Evolutionary conservation across 2,888 invertebrate species (phyloP).

Genomic region (Leucozona laternaria): DNA sequence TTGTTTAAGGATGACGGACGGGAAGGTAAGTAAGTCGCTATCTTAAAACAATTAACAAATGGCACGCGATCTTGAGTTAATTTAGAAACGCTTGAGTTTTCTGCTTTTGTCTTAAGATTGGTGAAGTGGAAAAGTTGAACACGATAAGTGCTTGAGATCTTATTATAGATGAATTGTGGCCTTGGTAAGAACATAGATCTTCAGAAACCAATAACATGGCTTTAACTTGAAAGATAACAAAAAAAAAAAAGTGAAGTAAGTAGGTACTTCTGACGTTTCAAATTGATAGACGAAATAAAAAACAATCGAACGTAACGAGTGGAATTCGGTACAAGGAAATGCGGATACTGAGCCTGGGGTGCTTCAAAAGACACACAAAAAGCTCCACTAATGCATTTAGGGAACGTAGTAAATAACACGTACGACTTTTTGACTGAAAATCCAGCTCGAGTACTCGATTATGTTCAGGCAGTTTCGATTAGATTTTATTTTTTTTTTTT

Average conservation of each 20-base stretch:
- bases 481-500: too few species aligned
- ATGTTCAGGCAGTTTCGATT: too few species aligned
- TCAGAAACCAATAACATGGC: neutral
- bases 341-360: too few species aligned
- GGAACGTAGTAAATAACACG: too few species aligned
- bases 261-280: too few species aligned
- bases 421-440: too few species aligned
- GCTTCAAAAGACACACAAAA: too few species aligned
- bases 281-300: too few species aligned
- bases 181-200: neutral
- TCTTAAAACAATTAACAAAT: slow-evolving; percentile 55
- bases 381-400: too few species aligned
- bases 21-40: slow-evolving; percentile 17
- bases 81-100: neutral
- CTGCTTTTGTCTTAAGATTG: neutral
- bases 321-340: too few species aligned
- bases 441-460: too few species aligned
- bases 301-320: too few species aligned
- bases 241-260: neutral
- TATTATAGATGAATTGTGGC: neutral
- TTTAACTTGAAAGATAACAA: neutral
- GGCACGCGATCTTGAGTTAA: slow-evolving; percentile 62
- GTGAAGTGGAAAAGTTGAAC: slow-evolving; percentile 5
- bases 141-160: slow-evolving; percentile 1
- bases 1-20: neutral